Evolutionary conservation across 2,888 invertebrate species (phyloP).

Genomic region (Rugalucina vietnamica): DNA sequence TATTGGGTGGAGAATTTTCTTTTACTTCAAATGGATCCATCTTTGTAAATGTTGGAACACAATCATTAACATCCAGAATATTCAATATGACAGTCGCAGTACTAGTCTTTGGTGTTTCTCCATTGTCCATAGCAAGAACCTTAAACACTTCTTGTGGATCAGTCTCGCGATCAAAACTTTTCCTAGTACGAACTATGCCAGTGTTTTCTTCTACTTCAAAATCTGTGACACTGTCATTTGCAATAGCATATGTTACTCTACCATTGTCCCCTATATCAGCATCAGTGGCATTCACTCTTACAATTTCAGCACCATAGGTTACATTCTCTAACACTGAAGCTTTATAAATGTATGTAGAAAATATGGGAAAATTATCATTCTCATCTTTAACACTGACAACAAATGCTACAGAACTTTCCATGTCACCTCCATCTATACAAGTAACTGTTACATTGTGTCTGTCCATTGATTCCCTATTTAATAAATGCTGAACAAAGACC

Average conservation of each 20-base stretch:
- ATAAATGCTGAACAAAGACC: conserved; percentile 63
- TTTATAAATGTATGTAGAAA: conserved; percentile 62
- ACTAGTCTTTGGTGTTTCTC: conserved; percentile 56
- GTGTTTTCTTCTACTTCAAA: conserved; percentile 88
- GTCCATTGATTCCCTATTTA: conserved; percentile 68
- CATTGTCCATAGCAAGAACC: conserved; percentile 67
- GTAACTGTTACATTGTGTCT: conserved; percentile 66
- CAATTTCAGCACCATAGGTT: conserved; percentile 61
- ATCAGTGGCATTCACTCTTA: conserved; percentile 71
- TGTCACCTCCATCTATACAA: conserved; percentile 70
- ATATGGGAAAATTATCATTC: conserved; percentile 76
- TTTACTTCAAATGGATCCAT: conserved; percentile 90
- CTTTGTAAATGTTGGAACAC: conserved; percentile 59
- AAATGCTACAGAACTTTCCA: conserved; percentile 59
- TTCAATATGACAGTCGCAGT: conserved; percentile 63
- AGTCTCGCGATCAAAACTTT: conserved; percentile 63
- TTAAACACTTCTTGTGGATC: conserved; percentile 55
- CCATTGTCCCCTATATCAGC: conserved; percentile 64
- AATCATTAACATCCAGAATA: conserved; percentile 67
- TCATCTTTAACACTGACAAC: conserved; percentile 70
- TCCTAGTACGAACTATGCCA: conserved; percentile 67
- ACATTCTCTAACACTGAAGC: conserved; percentile 72
- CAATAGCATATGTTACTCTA: conserved; percentile 85
- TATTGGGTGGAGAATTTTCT: conserved; percentile 94
- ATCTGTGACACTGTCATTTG: conserved; percentile 47